Percentiles rank a stretch among this genome's conserved stretches.
These are phyloP conservation scores for Alcedo atthis DNA, from an alignment of 2,797 vertebrate species.

Conservation along the genomic window DNA sequence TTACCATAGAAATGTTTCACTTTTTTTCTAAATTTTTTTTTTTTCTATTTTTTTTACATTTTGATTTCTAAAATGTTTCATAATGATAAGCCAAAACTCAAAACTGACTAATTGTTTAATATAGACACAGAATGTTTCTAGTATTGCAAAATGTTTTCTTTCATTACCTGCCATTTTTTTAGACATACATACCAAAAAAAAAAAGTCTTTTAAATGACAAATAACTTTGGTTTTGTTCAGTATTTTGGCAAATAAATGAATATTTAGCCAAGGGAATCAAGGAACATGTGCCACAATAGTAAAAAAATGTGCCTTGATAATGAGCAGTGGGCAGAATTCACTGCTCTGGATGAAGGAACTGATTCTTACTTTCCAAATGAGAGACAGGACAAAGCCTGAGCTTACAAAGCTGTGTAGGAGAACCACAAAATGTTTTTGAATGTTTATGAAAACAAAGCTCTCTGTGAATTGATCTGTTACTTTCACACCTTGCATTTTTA, in stretches of 20 bases:
- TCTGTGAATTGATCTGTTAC: not conserved
- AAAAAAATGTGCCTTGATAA: not conserved
- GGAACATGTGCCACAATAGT: not conserved
- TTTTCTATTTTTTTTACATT: not conserved
- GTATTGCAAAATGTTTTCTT: not conserved
- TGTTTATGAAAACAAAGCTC: not conserved
- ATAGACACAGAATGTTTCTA: not conserved
- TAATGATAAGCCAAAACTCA: not conserved
- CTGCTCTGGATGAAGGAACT: not conserved
- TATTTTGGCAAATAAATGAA: not conserved
- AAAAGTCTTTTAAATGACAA: not conserved
- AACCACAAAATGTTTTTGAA: not conserved
- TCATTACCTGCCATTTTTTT: not conserved
- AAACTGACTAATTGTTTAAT: not conserved
- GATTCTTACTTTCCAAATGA: not conserved
- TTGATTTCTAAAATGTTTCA: not conserved
- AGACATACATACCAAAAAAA: not conserved
- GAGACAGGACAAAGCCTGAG: not conserved
- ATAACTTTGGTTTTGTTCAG: not conserved
- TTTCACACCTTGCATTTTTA: not conserved
- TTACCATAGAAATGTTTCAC: not conserved
- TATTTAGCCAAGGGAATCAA: not conserved
- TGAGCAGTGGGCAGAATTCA: not conserved
- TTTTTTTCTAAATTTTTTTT: not conserved
- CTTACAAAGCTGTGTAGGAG: not conserved